phyloP scores from a whole-genome alignment of 2,888 invertebrate species.

The Troides helena region DNA sequence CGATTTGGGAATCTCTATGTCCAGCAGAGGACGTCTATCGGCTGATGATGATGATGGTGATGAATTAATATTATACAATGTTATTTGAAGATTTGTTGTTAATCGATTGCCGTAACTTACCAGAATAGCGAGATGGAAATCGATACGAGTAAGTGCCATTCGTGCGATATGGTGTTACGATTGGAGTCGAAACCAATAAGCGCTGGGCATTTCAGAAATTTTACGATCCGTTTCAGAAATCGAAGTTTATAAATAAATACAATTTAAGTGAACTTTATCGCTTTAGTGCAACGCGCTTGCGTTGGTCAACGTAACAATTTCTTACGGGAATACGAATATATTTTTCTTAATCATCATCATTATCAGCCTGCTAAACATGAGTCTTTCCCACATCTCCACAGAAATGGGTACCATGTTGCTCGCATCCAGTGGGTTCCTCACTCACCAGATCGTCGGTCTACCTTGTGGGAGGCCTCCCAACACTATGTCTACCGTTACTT shows the following conservation, averaged over 20 bases:
- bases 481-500: too few species aligned
- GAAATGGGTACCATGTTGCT: too few species aligned
- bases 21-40: too few species aligned
- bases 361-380: too few species aligned
- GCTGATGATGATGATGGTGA: too few species aligned
- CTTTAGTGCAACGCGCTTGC: slow-evolving; percentile 42
- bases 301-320: slow-evolving; percentile 36
- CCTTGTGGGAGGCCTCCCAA: too few species aligned
- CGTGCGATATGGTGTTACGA: slow-evolving; percentile 44
- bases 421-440: too few species aligned
- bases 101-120: slow-evolving; percentile 43
- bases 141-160: slow-evolving; percentile 47
- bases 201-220: slow-evolving; percentile 44
- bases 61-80: too few species aligned
- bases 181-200: slow-evolving; percentile 45
- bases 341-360: slow-evolving; percentile 21
- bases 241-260: slow-evolving; percentile 70
- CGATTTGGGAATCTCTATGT: too few species aligned
- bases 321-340: slow-evolving; percentile 45
- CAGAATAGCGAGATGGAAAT: slow-evolving; percentile 48
- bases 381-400: too few species aligned
- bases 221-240: slow-evolving; percentile 63
- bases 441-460: too few species aligned
- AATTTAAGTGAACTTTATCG: slow-evolving; percentile 60
- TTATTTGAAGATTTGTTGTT: neutral